Conservation (phyloP, 2,797 vertebrate genomes). For the Triplophysa bombifrons region DNA sequence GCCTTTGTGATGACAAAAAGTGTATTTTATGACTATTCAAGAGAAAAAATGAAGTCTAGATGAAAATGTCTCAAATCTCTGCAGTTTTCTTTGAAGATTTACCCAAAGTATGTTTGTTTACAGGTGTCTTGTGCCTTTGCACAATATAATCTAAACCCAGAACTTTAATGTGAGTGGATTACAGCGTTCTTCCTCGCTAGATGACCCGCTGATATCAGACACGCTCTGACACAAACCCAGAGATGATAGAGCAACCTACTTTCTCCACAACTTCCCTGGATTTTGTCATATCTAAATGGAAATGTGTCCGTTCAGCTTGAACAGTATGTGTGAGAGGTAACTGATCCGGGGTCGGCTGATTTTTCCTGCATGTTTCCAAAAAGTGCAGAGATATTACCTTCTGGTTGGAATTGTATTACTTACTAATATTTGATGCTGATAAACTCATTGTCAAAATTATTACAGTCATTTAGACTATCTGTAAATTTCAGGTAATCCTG, state of each 20-base stretch:
- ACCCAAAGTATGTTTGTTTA: background rate
- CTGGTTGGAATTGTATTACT: no score
- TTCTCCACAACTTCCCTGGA: slow-evolving; percentile 39
- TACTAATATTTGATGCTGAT: no score
- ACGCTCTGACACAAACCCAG: background rate
- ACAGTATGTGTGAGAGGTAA: background rate
- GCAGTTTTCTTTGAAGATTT: background rate
- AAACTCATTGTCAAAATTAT: no score
- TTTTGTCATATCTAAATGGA: slow-evolving; percentile 57
- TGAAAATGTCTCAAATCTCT: background rate
- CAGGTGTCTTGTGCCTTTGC: background rate
- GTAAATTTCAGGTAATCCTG: no score
- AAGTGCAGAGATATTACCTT: no score
- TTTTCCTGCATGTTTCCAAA: background rate
- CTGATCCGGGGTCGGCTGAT: slow-evolving; percentile 22
- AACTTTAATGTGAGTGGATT: slow-evolving; percentile 28
- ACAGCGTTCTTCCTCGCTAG: background rate
- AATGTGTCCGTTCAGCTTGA: slow-evolving; percentile 48
- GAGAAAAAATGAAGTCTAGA: no score
- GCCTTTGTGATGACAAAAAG: no score
- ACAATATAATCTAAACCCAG: slow-evolving; percentile 3
- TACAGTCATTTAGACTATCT: no score
- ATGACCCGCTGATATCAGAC: slow-evolving; percentile 14
- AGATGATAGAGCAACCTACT: slow-evolving; percentile 33
- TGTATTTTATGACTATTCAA: no score